Percentiles rank a stretch among this genome's conserved stretches.
Conservation (phyloP, 2,113 vertebrate species). For the Sclerurus mexicanus region DNA sequence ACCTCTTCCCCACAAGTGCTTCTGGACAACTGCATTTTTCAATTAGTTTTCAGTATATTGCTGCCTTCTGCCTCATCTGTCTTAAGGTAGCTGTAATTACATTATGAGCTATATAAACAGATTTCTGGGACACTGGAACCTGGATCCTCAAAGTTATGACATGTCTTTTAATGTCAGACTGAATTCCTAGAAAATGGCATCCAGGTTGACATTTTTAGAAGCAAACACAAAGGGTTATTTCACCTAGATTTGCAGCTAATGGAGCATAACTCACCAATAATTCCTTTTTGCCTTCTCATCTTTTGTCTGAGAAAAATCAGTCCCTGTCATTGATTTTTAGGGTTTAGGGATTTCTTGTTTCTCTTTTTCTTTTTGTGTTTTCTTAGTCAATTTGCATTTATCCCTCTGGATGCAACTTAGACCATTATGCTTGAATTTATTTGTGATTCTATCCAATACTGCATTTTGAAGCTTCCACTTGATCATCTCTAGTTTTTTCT, state of each 20-base stretch:
- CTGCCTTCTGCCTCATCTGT: constrained; percentile 74
- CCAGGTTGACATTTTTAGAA: constrained; percentile 52
- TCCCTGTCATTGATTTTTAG: neutral
- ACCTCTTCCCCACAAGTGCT: constrained; percentile 75
- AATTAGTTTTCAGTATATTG: constrained; percentile 77
- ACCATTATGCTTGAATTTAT: neutral
- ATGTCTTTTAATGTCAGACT: constrained; percentile 64
- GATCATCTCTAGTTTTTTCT: neutral
- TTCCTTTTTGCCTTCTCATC: constrained; percentile 23
- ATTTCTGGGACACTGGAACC: constrained; percentile 58
- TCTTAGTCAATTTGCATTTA: neutral
- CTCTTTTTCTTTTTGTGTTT: neutral
- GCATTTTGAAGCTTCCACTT: neutral
- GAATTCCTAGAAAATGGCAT: constrained; percentile 58
- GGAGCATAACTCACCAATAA: constrained; percentile 4
- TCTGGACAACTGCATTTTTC: constrained; percentile 81
- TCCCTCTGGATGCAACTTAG: neutral
- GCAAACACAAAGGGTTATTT: constrained; percentile 31
- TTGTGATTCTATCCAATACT: neutral
- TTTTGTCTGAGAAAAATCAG: neutral
- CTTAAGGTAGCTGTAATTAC: constrained; percentile 77
- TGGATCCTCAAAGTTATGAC: constrained; percentile 70
- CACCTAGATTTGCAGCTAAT: constrained; percentile 21
- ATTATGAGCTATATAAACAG: constrained; percentile 72
- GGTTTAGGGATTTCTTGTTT: neutral